Percentiles rank a stretch among this genome's conserved stretches.
Conservation (phyloP, 1,140 invertebrate genomes). For the Drosophila arizonae region DNA sequence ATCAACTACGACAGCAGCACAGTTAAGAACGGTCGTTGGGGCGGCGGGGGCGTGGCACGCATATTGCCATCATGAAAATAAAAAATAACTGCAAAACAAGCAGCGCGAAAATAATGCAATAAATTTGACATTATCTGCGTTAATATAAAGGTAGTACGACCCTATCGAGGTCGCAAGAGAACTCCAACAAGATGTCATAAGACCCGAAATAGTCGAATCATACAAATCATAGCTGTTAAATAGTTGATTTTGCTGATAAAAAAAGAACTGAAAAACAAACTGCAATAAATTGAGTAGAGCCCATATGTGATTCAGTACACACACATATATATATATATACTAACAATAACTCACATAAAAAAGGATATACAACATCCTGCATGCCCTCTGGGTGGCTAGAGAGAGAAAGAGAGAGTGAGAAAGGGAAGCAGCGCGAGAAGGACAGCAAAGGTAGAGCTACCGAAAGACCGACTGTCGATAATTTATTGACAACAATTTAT, state of each 20-base stretch:
- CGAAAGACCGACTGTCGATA: conserved; percentile 67
- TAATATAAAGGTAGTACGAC: conserved; percentile 61
- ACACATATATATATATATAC: conserved; percentile 22
- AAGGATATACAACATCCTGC: conserved; percentile 56
- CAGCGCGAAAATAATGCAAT: conserved; percentile 74
- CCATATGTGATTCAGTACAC: conserved; percentile 44
- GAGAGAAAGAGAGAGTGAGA: not conserved
- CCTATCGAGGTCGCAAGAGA: not conserved
- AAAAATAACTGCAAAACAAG: conserved; percentile 51
- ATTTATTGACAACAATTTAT: conserved; percentile 77
- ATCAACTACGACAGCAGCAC: conserved; percentile 22
- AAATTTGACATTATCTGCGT: conserved; percentile 78
- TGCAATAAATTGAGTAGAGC: conserved; percentile 67
- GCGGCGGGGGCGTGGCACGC: conserved; percentile 24
- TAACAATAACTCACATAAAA: conserved; percentile 26
- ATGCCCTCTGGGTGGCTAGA: conserved; percentile 47
- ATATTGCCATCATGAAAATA: conserved; percentile 22
- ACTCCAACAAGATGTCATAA: too few relatives aligned
- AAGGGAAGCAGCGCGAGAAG: not conserved
- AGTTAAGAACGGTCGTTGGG: not conserved
- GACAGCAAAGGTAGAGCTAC: conserved; percentile 25
- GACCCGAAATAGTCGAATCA: not conserved
- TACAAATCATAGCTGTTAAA: not conserved
- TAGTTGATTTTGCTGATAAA: conserved; percentile 11
- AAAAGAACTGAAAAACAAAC: conserved; percentile 73